Evolutionary conservation across 2,113 vertebrate species (phyloP).

Genomic region (Callipepla californica): DNA sequence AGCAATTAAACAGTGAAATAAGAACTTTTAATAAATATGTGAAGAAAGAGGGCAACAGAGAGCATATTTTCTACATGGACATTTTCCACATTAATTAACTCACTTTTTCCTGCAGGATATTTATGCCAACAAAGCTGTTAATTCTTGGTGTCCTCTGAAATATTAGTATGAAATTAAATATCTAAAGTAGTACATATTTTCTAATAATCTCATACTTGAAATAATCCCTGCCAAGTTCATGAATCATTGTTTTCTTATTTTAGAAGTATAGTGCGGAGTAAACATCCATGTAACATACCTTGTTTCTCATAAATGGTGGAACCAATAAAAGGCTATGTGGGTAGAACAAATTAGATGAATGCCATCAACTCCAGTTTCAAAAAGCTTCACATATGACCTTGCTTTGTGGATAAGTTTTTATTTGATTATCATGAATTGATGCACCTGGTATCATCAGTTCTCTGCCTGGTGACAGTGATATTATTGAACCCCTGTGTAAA

Average conservation of each 20-base stretch:
- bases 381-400: neutral
- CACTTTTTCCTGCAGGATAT: neutral
- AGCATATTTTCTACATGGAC: accelerated
- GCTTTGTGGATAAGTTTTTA: neutral
- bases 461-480: neutral
- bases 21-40: accelerated
- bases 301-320: neutral
- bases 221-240: neutral
- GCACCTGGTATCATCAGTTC: neutral
- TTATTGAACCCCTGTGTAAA: neutral
- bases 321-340: neutral
- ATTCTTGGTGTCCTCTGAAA: neutral
- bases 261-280: neutral
- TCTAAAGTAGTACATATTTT: neutral
- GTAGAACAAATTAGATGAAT: neutral
- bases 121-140: neutral
- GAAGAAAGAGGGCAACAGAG: neutral
- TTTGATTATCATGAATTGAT: neutral
- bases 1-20: neutral
- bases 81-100: neutral
- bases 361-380: neutral
- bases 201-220: neutral
- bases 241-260: neutral
- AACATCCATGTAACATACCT: neutral
- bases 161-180: neutral